Evolutionary conservation across 2,113 vertebrate genomes (phyloP).

Genomic region (Pelecanoides urinatrix): DNA sequence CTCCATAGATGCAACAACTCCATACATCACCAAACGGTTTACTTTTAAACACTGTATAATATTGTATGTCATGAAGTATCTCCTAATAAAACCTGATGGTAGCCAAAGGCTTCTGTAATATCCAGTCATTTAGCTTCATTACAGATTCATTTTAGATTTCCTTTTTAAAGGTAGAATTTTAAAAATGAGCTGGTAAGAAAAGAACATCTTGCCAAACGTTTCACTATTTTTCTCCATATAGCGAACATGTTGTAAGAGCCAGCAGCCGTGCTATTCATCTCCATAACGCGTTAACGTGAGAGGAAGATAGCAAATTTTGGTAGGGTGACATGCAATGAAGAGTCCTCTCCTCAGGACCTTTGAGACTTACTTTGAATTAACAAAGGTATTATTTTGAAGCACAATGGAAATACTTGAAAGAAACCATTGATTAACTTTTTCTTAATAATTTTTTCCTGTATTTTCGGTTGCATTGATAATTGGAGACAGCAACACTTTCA

Average conservation of each 20-base stretch:
- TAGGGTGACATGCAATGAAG: neutral
- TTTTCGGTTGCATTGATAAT: neutral
- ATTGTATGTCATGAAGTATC: neutral
- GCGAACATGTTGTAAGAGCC: neutral
- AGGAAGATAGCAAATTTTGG: neutral
- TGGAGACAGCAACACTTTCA: neutral
- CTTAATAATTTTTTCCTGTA: neutral
- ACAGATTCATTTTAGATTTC: neutral
- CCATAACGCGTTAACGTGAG: rapidly evolving
- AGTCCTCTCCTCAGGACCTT: neutral
- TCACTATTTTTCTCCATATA: neutral
- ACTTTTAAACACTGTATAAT: neutral
- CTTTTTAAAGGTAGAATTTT: neutral
- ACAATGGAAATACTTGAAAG: neutral
- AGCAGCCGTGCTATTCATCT: neutral
- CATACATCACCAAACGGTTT: neutral
- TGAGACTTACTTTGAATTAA: neutral
- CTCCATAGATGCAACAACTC: neutral
- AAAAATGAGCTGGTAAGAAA: neutral
- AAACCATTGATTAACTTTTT: neutral
- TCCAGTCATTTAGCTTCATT: neutral
- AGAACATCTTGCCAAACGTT: neutral
- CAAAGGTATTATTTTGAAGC: neutral
- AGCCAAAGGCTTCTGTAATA: neutral
- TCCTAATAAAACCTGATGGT: neutral